Conservation (phyloP, 2,888 invertebrate genomes). For the Eilema depressum region DNA sequence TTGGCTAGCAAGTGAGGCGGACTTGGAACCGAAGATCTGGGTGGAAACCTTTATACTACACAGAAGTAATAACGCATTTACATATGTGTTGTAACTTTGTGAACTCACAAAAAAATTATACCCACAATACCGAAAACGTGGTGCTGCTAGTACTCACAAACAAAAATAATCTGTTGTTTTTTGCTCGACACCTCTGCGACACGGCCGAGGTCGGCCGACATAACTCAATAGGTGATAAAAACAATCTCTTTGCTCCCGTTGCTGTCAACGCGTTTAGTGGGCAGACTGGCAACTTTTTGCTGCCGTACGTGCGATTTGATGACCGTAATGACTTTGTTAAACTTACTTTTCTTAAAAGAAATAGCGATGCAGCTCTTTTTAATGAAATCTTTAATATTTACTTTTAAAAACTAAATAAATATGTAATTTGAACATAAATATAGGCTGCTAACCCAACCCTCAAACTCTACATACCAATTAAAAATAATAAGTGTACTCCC, state of each 20-base stretch:
- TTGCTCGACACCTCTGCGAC: conserved; percentile 62
- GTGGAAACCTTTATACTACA: too few relatives aligned
- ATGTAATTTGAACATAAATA: too few relatives aligned
- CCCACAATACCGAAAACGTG: conserved; percentile 37
- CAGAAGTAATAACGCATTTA: too few relatives aligned
- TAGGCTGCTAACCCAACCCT: too few relatives aligned
- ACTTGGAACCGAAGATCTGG: background rate
- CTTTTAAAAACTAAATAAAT: too few relatives aligned
- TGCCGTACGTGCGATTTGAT: background rate
- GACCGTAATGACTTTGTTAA: background rate
- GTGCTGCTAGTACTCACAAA: conserved; percentile 34
- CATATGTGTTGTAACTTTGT: too few relatives aligned
- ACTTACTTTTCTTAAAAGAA: background rate
- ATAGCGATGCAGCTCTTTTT: too few relatives aligned
- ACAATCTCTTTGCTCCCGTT: conserved; percentile 47
- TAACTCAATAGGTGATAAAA: conserved; percentile 61
- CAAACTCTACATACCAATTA: too few relatives aligned
- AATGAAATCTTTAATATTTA: too few relatives aligned
- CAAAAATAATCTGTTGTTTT: conserved; percentile 60
- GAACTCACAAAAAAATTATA: conserved; percentile 10
- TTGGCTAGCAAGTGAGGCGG: background rate
- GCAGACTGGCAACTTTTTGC: conserved; percentile 20
- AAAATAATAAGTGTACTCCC: too few relatives aligned
- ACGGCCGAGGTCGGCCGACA: conserved; percentile 68
- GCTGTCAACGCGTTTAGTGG: conserved; percentile 40